These are phyloP conservation scores for Calycopis cecrops DNA, from an alignment of 1,140 invertebrate species.

Conservation along the genomic window DNA sequence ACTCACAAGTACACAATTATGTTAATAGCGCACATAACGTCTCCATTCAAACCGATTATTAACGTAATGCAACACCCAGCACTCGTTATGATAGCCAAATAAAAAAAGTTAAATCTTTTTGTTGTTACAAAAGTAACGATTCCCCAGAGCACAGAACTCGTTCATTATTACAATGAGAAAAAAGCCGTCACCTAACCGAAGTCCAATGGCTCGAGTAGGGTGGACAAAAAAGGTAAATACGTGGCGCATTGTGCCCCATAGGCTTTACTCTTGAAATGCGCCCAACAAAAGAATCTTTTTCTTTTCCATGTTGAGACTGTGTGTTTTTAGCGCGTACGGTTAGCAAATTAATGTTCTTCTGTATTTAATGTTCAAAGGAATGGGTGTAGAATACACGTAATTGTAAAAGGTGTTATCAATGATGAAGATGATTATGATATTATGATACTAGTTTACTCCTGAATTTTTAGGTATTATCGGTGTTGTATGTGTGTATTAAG, in stretches of 20 bases:
- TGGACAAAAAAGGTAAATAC: constrained; percentile 67
- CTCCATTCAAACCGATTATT: no score
- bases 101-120: background rate
- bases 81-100: no score
- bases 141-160: constrained; percentile 23
- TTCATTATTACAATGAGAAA: constrained; percentile 36
- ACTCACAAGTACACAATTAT: no score
- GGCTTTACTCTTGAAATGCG: constrained; percentile 61
- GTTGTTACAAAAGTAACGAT: constrained; percentile 13
- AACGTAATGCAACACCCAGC: no score
- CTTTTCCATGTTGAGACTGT: constrained; percentile 61
- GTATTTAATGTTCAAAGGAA: background rate
- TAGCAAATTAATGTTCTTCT: constrained; percentile 26
- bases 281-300: constrained; percentile 67
- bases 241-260: constrained; percentile 49
- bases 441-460: no score
- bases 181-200: constrained; percentile 39
- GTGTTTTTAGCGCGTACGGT: constrained; percentile 47
- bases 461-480: no score
- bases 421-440: background rate
- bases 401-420: background rate
- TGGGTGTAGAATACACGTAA: background rate
- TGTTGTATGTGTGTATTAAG: no score
- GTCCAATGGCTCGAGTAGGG: constrained; percentile 49
- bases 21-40: no score